Evolutionary conservation across 2,113 vertebrate species (phyloP).

Genomic region (Fulica atra): DNA sequence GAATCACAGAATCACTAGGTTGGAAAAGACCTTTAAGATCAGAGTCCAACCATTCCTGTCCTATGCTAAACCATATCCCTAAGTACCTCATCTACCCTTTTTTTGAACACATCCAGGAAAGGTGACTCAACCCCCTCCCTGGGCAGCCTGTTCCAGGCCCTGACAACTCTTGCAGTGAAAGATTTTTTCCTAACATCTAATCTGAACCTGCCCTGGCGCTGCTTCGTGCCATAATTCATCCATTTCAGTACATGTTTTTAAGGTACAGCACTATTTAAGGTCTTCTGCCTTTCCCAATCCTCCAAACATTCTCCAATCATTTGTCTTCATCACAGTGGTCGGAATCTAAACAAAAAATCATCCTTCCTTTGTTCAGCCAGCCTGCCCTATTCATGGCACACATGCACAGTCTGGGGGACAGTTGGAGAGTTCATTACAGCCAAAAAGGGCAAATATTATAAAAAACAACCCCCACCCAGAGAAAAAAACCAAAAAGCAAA

Average conservation of each 20-base stretch:
- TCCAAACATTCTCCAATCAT: neutral
- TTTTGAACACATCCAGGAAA: no score
- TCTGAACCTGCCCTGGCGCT: no score
- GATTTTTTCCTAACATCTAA: no score
- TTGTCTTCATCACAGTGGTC: neutral
- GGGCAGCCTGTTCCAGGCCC: no score
- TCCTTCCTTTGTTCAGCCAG: neutral
- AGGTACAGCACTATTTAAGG: neutral
- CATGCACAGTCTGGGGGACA: neutral
- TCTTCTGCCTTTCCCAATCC: neutral
- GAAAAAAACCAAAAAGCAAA: neutral
- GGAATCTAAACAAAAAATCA: neutral
- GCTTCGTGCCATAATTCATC: no score
- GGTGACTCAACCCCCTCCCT: no score
- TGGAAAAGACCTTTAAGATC: no score
- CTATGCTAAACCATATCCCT: no score
- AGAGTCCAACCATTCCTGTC: no score
- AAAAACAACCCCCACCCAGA: neutral
- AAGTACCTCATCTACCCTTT: no score
- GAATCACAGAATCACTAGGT: no score
- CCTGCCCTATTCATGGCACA: neutral
- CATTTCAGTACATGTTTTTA: neutral
- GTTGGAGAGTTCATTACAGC: neutral
- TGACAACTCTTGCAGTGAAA: no score
- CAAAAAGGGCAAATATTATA: neutral